Evolutionary conservation across 1,140 invertebrate genomes (phyloP).

Genomic region (Cydia amplana): DNA sequence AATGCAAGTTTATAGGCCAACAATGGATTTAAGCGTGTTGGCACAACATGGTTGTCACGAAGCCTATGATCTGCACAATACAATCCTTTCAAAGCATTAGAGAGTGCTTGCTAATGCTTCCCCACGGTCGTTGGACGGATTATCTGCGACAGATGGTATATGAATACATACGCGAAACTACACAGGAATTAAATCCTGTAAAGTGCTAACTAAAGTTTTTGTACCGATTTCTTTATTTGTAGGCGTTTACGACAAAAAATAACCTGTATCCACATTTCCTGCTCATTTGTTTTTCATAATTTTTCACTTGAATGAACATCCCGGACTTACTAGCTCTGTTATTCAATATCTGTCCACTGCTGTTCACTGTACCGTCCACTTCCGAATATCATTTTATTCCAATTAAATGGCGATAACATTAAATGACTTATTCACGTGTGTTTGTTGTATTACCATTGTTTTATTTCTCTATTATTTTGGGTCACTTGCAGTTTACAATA

Average conservation of each 20-base stretch:
- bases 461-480: too few species aligned
- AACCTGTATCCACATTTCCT: conserved; percentile 3
- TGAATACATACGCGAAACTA: conserved; percentile 34
- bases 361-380: conserved; percentile 14
- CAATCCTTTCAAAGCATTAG: conserved; percentile 57
- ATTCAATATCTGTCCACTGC: conserved; percentile 24
- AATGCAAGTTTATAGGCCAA: conserved; percentile 33
- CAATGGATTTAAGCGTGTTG: conserved; percentile 45
- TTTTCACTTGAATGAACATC: conserved; percentile 28
- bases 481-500: too few species aligned
- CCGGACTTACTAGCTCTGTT: conserved; percentile 8
- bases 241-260: background rate
- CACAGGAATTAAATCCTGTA: conserved; percentile 43
- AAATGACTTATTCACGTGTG: background rate
- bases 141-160: conserved; percentile 39
- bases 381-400: conserved; percentile 9
- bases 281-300: conserved; percentile 25
- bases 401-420: background rate
- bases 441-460: too few species aligned
- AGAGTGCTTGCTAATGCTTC: conserved; percentile 46
- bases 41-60: conserved; percentile 47
- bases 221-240: conserved; percentile 14
- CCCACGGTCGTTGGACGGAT: conserved; percentile 43
- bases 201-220: conserved; percentile 42
- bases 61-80: conserved; percentile 50